These are phyloP conservation scores for Eleginops maclovinus DNA, from an alignment of 2,113 vertebrate genomes.

Conservation along the genomic window DNA sequence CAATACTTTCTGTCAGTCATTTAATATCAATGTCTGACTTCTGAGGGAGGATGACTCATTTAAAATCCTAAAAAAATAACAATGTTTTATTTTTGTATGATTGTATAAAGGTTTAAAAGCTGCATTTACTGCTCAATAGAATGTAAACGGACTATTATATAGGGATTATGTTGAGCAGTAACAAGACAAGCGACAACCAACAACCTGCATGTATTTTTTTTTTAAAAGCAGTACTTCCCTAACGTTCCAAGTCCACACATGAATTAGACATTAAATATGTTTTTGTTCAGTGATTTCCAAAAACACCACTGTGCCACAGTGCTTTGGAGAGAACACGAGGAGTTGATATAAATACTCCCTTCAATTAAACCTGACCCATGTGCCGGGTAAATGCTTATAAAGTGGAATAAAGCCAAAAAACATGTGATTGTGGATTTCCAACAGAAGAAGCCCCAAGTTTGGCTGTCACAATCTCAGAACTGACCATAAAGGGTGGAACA, in stretches of 20 bases:
- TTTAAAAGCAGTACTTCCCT: neutral
- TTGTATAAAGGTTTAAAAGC: neutral
- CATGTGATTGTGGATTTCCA: too few species aligned
- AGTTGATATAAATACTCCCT: neutral
- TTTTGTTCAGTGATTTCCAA: slow-evolving; percentile 14
- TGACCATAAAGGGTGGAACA: too few species aligned
- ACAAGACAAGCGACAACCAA: neutral
- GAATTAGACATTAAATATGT: slow-evolving; percentile 23
- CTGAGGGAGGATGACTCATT: too few species aligned
- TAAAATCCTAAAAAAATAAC: neutral
- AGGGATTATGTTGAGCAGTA: neutral
- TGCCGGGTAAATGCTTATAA: neutral
- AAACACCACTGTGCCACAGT: neutral
- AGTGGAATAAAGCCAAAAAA: too few species aligned
- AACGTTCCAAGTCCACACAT: neutral
- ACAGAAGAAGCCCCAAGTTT: too few species aligned
- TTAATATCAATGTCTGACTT: neutral
- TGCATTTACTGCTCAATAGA: neutral
- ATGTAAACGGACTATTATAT: neutral
- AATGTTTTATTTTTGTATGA: neutral
- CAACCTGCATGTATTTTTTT: slow-evolving; percentile 2
- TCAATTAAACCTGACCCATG: neutral
- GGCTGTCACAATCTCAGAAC: too few species aligned
- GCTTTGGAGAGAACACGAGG: neutral
- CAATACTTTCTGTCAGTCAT: neutral